Evolutionary conservation across 2,888 invertebrate species (phyloP).

Genomic region (Agrochola lychnidis): DNA sequence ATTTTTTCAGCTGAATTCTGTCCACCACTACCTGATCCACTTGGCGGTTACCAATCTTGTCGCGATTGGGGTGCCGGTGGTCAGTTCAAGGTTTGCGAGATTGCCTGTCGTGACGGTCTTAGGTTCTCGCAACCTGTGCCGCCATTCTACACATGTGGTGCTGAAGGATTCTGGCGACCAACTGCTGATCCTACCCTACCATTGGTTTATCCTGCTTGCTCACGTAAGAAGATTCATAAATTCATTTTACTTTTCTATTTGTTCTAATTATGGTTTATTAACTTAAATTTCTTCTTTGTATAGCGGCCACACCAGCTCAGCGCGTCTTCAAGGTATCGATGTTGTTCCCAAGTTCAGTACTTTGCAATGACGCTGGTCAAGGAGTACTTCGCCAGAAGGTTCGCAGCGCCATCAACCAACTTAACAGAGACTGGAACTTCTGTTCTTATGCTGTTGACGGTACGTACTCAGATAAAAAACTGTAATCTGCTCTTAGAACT

Average conservation of each 20-base stretch:
- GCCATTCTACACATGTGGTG: slow-evolving; percentile 99
- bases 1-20: slow-evolving; percentile 95
- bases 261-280: not conserved
- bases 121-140: slow-evolving; percentile 98
- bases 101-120: slow-evolving; percentile 95
- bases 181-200: slow-evolving; percentile 95
- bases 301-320: slow-evolving; percentile 97
- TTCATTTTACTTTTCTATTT: not conserved
- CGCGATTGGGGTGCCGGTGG: slow-evolving; percentile 99
- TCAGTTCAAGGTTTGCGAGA: slow-evolving; percentile 98
- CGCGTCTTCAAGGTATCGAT: slow-evolving; percentile 98
- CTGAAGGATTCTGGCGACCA: slow-evolving; percentile 99
- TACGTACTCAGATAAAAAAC: slow-evolving; percentile 68
- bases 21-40: slow-evolving; percentile 96
- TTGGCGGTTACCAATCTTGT: slow-evolving; percentile 97
- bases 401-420: slow-evolving; percentile 95
- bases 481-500: not conserved
- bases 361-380: slow-evolving; percentile 98
- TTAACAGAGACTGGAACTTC: slow-evolving; percentile 99
- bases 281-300: slow-evolving; percentile 61
- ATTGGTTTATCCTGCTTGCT: slow-evolving; percentile 97
- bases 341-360: slow-evolving; percentile 98
- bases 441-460: slow-evolving; percentile 97
- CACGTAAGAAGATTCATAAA: slow-evolving; percentile 91
- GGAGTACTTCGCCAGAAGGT: slow-evolving; percentile 97